Base-by-base conservation (phyloP, 2,888 invertebrate genomes). In the Salticus scenicus region DNA sequence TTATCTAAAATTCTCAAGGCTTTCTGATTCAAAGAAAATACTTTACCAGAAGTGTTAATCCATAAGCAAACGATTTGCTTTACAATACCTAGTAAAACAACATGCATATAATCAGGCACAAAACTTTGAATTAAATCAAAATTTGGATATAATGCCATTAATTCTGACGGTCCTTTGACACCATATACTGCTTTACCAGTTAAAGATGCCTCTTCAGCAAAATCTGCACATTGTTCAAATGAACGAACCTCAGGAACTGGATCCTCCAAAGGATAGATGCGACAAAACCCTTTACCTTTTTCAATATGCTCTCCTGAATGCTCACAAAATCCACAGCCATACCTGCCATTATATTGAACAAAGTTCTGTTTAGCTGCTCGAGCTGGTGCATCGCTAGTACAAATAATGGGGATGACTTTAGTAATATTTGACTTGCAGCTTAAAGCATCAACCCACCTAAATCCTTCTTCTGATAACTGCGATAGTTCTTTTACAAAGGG, bases 71-170 rank as follows among this genome's bases (percentile, higher is more conserved):
- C 42, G 14, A 89, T 28, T 75, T 81, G 75, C 71, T 84, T 87
- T 20, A 77, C 69, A 14, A 89, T 86, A 14, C 89, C 88, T 30
- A 88, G 87, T 24, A 89, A 75, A n/a, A 89, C 88, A 73, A 88
- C 87, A 73, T 89, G 89, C 89, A 89, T 89, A 69, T 89, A 89
- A 71, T 89, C 88, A 17, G 89, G 78, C 5, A 84, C 69, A 57
- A 88, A 85, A 47, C 88, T 88, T n/a, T 71, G 42, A 12, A 89
- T 67, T 17, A 88, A 84, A 75, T 89, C 82, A 77, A 89, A 89
- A 27, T 84, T 28, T 12, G 41, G 33, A 57, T 57, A 30, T 24
- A 86, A 31, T 14, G 28, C 0, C 31, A 67, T 57, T 20, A 88
- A 51, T 2, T 66, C 28, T 14, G 86, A 83, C 12, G 66, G 33